Percentiles rank a stretch among this genome's conserved stretches.
Conservation (phyloP, 1,140 invertebrate genomes). For the Bombus breviceps region DNA sequence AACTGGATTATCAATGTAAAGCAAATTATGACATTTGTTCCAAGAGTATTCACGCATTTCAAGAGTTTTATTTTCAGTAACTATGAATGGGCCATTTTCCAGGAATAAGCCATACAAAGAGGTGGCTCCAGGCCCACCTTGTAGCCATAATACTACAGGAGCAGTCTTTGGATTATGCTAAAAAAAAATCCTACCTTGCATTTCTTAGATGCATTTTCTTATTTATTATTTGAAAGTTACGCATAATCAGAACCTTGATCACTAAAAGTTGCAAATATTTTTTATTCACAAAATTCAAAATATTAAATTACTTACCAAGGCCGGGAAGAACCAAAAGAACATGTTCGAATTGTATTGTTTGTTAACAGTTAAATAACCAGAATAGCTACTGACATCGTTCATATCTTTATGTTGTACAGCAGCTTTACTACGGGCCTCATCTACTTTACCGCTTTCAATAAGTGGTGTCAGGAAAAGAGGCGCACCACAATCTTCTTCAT, state of each 20-base stretch:
- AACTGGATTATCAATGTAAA: conserved; percentile 95
- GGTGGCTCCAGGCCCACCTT: conserved; percentile 92
- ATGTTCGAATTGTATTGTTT: conserved; percentile 90
- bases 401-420: conserved; percentile 78
- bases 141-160: conserved; percentile 92
- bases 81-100: conserved; percentile 91
- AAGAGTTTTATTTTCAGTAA: conserved; percentile 85
- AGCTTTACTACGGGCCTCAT: conserved; percentile 80
- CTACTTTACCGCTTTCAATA: conserved; percentile 85
- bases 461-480: conserved; percentile 87
- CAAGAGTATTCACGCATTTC: conserved; percentile 88
- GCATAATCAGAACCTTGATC: neutral
- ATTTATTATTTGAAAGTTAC: neutral
- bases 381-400: conserved; percentile 82
- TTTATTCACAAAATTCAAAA: neutral
- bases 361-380: conserved; percentile 90
- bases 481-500: conserved; percentile 83
- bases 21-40: conserved; percentile 88
- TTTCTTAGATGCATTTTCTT: neutral
- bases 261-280: too few species aligned
- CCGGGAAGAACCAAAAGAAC: conserved; percentile 96
- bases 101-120: conserved; percentile 92
- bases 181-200: conserved; percentile 21
- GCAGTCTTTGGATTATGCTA: conserved; percentile 82
- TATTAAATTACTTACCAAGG: conserved; percentile 77